phyloP scores from a whole-genome alignment of 2,888 invertebrate genomes.

The Folsomia manolachei region DNA sequence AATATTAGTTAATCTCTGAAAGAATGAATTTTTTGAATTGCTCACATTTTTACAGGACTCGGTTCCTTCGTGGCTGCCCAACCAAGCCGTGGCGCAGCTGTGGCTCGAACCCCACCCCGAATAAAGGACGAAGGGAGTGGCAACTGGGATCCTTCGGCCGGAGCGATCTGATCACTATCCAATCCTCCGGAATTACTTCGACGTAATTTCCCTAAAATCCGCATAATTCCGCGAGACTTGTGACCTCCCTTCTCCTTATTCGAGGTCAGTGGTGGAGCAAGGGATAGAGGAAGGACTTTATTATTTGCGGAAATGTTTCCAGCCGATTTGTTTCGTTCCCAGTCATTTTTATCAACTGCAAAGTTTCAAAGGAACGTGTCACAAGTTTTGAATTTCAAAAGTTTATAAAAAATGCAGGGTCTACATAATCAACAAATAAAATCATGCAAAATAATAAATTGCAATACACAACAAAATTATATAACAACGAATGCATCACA shows the following conservation, averaged over 20 bases:
- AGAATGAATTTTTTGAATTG: not conserved
- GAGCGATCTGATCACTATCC: conserved; percentile 58
- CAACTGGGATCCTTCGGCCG: conserved; percentile 30
- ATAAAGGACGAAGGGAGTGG: conserved; percentile 37
- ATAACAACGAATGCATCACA: not conserved
- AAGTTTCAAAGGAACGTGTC: not conserved
- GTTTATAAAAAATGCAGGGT: no score
- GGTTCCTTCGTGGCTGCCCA: conserved; percentile 55
- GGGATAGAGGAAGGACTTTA: not conserved
- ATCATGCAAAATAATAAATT: conserved; percentile 60
- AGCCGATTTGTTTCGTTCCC: conserved; percentile 27
- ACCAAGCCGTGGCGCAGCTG: conserved; percentile 69
- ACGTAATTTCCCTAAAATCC: conserved; percentile 56
- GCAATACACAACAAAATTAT: not conserved
- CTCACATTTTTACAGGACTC: conserved; percentile 47
- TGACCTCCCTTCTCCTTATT: conserved; percentile 41
- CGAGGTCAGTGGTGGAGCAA: not conserved
- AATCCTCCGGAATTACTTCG: conserved; percentile 69
- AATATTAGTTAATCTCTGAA: not conserved
- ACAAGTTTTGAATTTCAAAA: no score
- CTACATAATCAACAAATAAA: conserved; percentile 3
- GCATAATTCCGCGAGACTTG: conserved; percentile 47
- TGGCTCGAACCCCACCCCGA: conserved; percentile 68
- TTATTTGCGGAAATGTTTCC: conserved; percentile 20
- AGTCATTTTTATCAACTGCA: conserved; percentile 11